Base-by-base conservation (phyloP, 2,888 invertebrate genomes). In the Apamea sordens region DNA sequence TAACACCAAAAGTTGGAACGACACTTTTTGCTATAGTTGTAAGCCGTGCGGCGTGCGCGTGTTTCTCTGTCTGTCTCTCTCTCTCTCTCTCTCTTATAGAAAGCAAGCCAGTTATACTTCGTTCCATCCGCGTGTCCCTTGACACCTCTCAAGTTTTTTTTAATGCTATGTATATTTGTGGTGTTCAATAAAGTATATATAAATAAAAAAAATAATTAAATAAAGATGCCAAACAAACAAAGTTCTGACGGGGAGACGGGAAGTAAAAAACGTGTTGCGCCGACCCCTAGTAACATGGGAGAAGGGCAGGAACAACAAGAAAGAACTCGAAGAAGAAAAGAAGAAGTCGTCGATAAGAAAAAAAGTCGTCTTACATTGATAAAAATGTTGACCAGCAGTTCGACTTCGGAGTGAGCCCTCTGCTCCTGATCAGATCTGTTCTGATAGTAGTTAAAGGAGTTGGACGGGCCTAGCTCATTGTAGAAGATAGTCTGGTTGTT, bases 321-420 rank as follows among this genome's bases (percentile, higher is more conserved):
- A 47, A 5, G 32, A 36, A 15, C 24, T 59, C 15, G 10, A 59
- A 59, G 15, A 7, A 28, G 68, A 63, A 21, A 56, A 28, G 44
- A n/a, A n/a, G n/a, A n/a, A n/a, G n/a, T n/a, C n/a, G n/a, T n/a
- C n/a, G n/a, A n/a, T n/a, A n/a, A n/a, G n/a, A 7, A 28, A 75
- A 63, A 21, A 56, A 28, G 44, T 64, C 11, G 3, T 64, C 90
- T 90, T 89, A 96, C 96, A 84, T 93, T 94, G 59, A 96, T 95
- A 61, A 84, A 81, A 41, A 96, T 95, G 83, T 93, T 95, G n/a
- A 92, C 91, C 7, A 96, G 92, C 41, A 95, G 83, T 77, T 96
- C 96, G 8, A 96, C 90, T 92, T 97, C 96, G 1, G 93, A 76
- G 75, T 96, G 97, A 11, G 95, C 94, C 53, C 96, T 91, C 28